Conservation (phyloP, 2,113 vertebrate species). For the Caloenas nicobarica region DNA sequence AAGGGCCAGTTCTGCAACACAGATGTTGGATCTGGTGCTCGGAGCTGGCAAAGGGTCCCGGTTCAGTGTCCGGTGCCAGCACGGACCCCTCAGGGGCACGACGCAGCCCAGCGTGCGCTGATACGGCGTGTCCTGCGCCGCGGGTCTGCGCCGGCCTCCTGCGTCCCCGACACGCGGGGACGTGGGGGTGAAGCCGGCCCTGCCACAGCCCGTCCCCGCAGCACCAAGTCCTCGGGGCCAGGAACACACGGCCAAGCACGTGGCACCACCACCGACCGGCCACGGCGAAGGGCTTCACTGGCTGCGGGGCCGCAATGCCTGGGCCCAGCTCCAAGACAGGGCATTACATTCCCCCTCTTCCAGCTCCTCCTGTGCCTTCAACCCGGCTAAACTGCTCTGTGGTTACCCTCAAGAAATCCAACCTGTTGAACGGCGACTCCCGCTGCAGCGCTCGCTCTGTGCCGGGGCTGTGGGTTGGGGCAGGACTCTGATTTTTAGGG, state of each 20-base stretch:
- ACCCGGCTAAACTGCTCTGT: no score
- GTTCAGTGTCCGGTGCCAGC: fast-evolving
- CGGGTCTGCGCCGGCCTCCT: neutral
- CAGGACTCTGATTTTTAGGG: neutral
- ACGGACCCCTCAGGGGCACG: fast-evolving
- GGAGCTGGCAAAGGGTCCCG: fast-evolving
- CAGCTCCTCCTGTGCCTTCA: neutral
- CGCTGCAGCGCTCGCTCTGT: neutral
- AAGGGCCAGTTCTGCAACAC: neutral
- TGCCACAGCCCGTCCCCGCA: neutral
- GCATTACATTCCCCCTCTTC: neutral
- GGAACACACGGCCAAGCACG: fast-evolving
- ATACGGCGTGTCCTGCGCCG: fast-evolving
- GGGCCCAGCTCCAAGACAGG: neutral
- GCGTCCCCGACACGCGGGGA: fast-evolving
- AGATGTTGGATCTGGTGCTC: no score
- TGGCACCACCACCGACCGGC: fast-evolving
- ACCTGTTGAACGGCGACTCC: no score
- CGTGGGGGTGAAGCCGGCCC: fast-evolving
- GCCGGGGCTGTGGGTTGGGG: neutral
- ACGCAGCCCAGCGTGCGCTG: neutral
- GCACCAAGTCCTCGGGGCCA: fast-evolving
- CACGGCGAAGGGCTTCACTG: fast-evolving
- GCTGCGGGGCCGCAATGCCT: fast-evolving
- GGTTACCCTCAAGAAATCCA: neutral